Evolutionary conservation across 2,888 invertebrate genomes (phyloP), one percentile per base, ranked within the genome.

Genomic region (Sylvicola cinctus): DNA sequence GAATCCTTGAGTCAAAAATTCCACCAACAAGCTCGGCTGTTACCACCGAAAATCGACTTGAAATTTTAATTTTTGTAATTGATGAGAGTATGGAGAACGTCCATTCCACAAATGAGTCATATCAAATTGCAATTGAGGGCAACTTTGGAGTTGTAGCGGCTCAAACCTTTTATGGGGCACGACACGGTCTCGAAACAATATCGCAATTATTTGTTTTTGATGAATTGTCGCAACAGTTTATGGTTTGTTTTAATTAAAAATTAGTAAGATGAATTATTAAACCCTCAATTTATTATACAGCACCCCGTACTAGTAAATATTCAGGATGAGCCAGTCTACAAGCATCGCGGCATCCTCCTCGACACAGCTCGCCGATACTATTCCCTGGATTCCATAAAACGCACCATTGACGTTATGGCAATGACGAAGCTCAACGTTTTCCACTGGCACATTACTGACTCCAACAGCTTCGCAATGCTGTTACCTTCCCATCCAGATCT

Each of bases 381-480:
- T 29, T 29, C 37, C 3, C 13, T 39, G 2, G 33, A 32, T 1
- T 7, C 37, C 3, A 39, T 40, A n/a, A 40, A 40, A 32, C 26
- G 37, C 10, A 40, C 40, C 8, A 40, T 40, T 63, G 81, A 83
- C 44, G 84, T 69, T 1, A 85, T 88, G 83, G 71, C 76, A 1
- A 68, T 72, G 44, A 77, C 78, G 31, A 88, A 88, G 52, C 49
- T 88, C 48, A 88, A 88, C 50, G 76, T 79, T 0, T 75, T 88
- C 58, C 88, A 88, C 49, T 88, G 87, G 87, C 79, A 81, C 46
- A 75, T 81, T 33, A 79, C 77, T 0, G 90, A 90, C 54, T 76
- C 78, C 32, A 85, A 87, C 42, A 84, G 85, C 43, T 88, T 88
- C 52, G 87, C 90, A 1, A 80, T 80, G 47, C 72, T 74, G 36